These are phyloP conservation scores for Glaucopsyche alexis DNA, from an alignment of 2,888 invertebrate species.

Conservation along the genomic window DNA sequence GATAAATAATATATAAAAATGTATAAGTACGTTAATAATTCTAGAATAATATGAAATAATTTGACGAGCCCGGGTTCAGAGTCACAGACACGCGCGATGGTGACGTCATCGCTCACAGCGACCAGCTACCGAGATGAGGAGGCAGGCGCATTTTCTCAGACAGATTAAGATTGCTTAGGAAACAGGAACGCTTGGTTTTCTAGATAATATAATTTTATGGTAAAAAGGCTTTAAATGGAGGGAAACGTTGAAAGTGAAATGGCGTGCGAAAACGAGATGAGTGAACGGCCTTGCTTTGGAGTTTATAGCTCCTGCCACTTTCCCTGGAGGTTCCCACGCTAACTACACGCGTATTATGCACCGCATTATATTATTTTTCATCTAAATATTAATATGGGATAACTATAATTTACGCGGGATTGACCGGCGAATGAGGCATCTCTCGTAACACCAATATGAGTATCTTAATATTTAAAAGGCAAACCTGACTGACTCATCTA, in stretches of 20 bases:
- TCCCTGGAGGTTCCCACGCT: constrained; percentile 35
- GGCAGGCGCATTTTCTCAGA: not conserved
- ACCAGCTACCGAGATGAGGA: too few relatives aligned
- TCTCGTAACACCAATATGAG: too few relatives aligned
- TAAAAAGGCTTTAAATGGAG: constrained; percentile 55
- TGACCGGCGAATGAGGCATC: too few relatives aligned
- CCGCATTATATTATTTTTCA: not conserved
- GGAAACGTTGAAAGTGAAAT: constrained; percentile 69
- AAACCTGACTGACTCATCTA: too few relatives aligned
- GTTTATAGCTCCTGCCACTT: constrained; percentile 44
- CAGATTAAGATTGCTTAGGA: not conserved
- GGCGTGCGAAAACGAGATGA: constrained; percentile 65
- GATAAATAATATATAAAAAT: too few relatives aligned
- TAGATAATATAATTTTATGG: constrained; percentile 22
- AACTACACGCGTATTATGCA: not conserved
- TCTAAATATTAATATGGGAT: not conserved
- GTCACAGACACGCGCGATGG: too few relatives aligned
- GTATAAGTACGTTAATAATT: too few relatives aligned
- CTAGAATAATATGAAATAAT: too few relatives aligned
- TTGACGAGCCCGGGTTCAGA: too few relatives aligned
- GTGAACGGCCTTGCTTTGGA: constrained; percentile 59
- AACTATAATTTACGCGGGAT: too few relatives aligned
- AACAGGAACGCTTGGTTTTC: not conserved
- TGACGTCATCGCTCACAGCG: too few relatives aligned
- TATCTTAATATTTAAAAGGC: too few relatives aligned